Evolutionary conservation across 1,140 invertebrate species (phyloP).

Genomic region (Lerema accius): DNA sequence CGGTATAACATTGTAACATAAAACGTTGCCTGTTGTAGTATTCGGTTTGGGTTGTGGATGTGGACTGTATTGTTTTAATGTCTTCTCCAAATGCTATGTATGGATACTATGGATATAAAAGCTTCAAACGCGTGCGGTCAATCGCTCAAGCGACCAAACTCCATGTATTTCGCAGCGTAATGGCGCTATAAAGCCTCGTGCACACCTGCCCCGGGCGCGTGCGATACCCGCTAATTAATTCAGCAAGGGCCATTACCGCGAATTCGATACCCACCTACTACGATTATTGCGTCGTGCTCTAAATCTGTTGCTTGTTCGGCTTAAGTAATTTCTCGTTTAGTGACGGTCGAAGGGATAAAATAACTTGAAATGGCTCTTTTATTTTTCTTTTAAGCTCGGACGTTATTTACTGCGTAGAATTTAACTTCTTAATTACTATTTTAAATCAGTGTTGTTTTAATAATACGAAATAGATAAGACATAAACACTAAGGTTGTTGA

Average conservation of each 20-base stretch:
- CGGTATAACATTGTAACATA: conserved; percentile 6
- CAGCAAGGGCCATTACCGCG: conserved; percentile 62
- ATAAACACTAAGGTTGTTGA: too few relatives aligned
- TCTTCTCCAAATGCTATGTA: conserved; percentile 38
- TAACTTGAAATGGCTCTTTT: conserved; percentile 24
- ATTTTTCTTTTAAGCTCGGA: conserved; percentile 13
- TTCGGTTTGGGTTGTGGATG: not conserved
- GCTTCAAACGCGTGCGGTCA: conserved; percentile 48
- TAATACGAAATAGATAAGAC: too few relatives aligned
- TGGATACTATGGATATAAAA: conserved; percentile 46
- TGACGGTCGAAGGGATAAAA: conserved; percentile 32
- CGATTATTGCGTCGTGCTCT: conserved; percentile 53
- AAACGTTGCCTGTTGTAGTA: not conserved
- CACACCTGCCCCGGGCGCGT: conserved; percentile 66
- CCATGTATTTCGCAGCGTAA: conserved; percentile 64
- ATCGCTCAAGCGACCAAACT: conserved; percentile 58
- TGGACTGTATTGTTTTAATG: conserved; percentile 29
- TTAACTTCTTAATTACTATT: conserved; percentile 12
- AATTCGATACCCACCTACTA: conserved; percentile 60
- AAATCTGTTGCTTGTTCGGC: conserved; percentile 51
- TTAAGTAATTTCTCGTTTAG: conserved; percentile 48
- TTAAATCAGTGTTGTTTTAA: too few relatives aligned
- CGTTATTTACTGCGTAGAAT: conserved; percentile 15
- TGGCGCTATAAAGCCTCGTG: conserved; percentile 65
- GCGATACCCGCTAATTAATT: conserved; percentile 73